Evolutionary conservation across 2,888 invertebrate species (phyloP), one percentile per base, ranked within the genome.

Genomic region (Leptarthrus brevirostris): DNA sequence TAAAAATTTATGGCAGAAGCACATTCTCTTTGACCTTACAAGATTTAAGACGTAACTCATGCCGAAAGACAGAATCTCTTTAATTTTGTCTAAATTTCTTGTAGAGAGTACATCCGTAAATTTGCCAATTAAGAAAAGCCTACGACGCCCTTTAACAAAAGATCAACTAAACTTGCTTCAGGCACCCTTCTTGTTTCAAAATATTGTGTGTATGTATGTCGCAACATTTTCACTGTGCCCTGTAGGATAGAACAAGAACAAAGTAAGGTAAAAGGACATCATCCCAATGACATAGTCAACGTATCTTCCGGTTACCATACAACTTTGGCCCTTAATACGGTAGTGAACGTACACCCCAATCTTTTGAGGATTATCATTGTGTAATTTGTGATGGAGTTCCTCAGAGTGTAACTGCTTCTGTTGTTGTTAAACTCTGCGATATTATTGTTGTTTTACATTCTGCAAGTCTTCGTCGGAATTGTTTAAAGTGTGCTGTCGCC

Each of bases 311-410:
- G 18, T 53, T 53, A 53, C 20, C 53, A 20, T 53, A 20, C 20
- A 20, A 20, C 53, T 53, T 53, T 20, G 53, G 16, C 30, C 24
- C 54, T 26, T 26, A 54, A 54, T 26, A 18, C 4, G 30, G 54
- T 24, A 18, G 54, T 54, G 3, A 14, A 30, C 54, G 30, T 18
- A 24, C 54, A 22, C 4, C 26, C 30, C 26, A 14, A 54, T 26
- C 52, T 52, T 52, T 52, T 22, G 18, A 14, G 52, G 52, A 52
- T 52, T 52, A 52, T 52, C 52, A 20, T 54, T 54, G 54, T 54
- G 54, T 54, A 54, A 54, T 54, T 54, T 54, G 30, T 26, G 24
- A 26, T 26, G 22, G 12, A n/a, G 54, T 54, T 54, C 6, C 54
- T 54, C 6, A n/a, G 26, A 54, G n/a, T 54, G 40, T 3, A 40